Base-by-base conservation (phyloP, 2,888 invertebrate species). In the Eupithecia vulgata region DNA sequence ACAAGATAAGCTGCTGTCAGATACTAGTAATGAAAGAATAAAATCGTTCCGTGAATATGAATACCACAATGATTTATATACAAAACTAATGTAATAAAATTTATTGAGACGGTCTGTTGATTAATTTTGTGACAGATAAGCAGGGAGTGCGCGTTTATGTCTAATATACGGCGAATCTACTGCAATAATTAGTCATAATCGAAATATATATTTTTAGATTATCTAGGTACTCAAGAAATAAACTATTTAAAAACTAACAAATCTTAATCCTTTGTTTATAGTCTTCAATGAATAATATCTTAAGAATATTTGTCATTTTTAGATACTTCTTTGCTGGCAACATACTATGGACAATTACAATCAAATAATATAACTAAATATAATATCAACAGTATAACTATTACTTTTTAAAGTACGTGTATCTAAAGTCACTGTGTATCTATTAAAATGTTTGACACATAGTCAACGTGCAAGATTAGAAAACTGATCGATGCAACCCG, bases 81-180 rank as follows among this genome's bases (percentile, higher is more conserved):
- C n/a, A n/a, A n/a, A n/a, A n/a, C n/a, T n/a, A n/a, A n/a, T n/a
- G n/a, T n/a, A n/a, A n/a, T n/a, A n/a, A n/a, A n/a, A n/a, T n/a
- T n/a, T n/a, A n/a, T n/a, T n/a, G n/a, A n/a, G n/a, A 45, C 17
- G 15, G 17, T 45, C 5, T 45, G 40, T 0, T 45, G 15, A 45
- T 48, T 59, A 21, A 25, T 59, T 12, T 59, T 1, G 21, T 30
- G 13, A 25, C 12, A 42, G 10, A 42, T 30, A 65, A 40, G 52
- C 52, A 12, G n/a, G 12, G 25, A 71, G 65, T 35, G 74, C 74
- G 74, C 74, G 74, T 74, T 74, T 57, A 74, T 34, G 59, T 74
- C 74, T 68, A 66, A 48, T 74, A 37, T 48, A 59, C 35, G n/a
- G 59, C 59, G 42, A 42, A n/a, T 59, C 17, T 65, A 37, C 35